Evolutionary conservation across 2,797 vertebrate species (phyloP).

Genomic region (Thunnus albacares): DNA sequence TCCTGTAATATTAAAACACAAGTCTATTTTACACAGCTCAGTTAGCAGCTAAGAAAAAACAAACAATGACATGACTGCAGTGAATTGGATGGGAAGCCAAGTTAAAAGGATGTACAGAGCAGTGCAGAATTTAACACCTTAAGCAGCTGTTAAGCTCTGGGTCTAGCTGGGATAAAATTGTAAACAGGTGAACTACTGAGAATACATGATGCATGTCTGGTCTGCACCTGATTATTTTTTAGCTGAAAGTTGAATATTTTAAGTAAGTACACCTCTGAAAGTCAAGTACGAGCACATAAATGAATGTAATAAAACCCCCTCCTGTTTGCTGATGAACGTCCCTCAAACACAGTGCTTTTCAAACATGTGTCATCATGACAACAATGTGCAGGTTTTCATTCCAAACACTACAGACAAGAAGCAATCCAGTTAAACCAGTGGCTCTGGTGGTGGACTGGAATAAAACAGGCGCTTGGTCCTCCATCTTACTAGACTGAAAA

Average conservation of each 20-base stretch:
- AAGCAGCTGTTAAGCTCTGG: constrained; percentile 31
- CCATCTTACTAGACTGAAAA: constrained; percentile 11
- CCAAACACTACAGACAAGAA: constrained; percentile 15
- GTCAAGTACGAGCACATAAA: constrained; percentile 26
- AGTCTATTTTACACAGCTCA: constrained; percentile 72
- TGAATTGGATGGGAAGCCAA: constrained; percentile 26
- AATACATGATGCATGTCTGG: neutral
- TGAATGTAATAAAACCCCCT: constrained; percentile 20
- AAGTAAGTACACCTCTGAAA: constrained; percentile 10
- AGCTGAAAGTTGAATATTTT: constrained; percentile 15
- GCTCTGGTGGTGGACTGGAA: constrained; percentile 3
- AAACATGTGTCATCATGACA: constrained; percentile 18
- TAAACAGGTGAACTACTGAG: constrained; percentile 25
- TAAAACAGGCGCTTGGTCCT: constrained; percentile 11
- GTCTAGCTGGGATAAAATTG: constrained; percentile 3
- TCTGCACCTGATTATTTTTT: constrained; percentile 27
- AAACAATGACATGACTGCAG: constrained; percentile 40
- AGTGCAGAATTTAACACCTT: constrained; percentile 30
- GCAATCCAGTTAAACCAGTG: neutral
- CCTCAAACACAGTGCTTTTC: constrained; percentile 18
- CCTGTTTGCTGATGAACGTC: constrained; percentile 20
- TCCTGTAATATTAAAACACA: constrained; percentile 75
- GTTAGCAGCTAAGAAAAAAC: constrained; percentile 68
- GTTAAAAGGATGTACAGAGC: constrained; percentile 36
- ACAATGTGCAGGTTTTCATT: constrained; percentile 19